Evolutionary conservation across 2,113 vertebrate species (phyloP), one percentile per base, ranked within the genome.

Genomic region (Arenaria interpres): DNA sequence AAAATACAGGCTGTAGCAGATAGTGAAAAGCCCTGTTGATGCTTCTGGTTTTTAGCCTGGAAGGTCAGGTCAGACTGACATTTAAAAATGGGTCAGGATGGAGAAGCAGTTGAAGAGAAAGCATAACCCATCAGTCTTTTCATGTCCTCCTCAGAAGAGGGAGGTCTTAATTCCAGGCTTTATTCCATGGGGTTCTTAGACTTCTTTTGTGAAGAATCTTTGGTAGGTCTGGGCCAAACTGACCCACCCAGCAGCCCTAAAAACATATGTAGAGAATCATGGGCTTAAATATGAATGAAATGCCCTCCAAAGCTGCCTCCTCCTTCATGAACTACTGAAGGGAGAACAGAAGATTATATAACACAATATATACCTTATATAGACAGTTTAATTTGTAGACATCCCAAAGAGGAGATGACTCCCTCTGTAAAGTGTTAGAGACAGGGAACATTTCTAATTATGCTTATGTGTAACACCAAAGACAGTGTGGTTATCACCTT

Each of bases 271-370:
- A 53, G n/a, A 73, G 8, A 59, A 48, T 33, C 14, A 32, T 9
- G 4, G 39, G 11, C 5, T 90, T 85, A 46, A 50, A 45, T 53
- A 37, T 2, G 9, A 85, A 59, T 9, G 3, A 50, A 84, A 41
- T 4, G 17, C 4, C 8, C 10, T 84, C 43, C 9, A 53, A 56
- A 92, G 3, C 1, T 51, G 12, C 4, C 5, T 14, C 0, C 14
- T 89, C 57, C 12, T 88, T 64, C 6, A 2, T 43, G 15, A 54
- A 21, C 21, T 39, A 5, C 19, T 14, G 25, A 45, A 74, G 12
- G 30, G 48, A 82, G 15, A 18, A 3, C 1, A 9, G 35, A 66
- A 24, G 6, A 12, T 13, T 33, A 7, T 5, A 28, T 14, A 43
- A 76, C 48, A 3, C 30, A 43, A 20, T 18, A 30, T 30, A 54